phyloP scores from a whole-genome alignment of 2,797 vertebrate species.

The Coregonus suidteri region DNA sequence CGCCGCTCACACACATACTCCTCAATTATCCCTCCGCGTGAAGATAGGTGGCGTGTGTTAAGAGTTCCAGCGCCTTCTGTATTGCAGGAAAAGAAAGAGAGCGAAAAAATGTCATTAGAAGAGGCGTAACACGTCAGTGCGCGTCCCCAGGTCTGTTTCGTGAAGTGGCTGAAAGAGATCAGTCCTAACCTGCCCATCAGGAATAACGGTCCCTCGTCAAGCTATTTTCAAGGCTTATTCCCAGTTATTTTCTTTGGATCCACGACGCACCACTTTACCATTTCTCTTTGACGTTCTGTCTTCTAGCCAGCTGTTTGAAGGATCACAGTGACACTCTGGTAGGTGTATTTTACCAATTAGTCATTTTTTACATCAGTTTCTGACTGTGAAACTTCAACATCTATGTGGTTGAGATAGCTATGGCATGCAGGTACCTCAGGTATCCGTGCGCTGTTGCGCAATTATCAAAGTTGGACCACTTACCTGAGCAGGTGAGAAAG shows the following conservation, averaged over 20 bases:
- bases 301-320: slow-evolving; percentile 78
- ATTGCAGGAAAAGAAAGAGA: slow-evolving; percentile 87
- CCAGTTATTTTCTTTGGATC: slow-evolving; percentile 7
- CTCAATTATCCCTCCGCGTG: slow-evolving; percentile 91
- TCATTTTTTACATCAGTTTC: not conserved
- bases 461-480: slow-evolving; percentile 11
- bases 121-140: slow-evolving; percentile 90
- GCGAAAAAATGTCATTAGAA: slow-evolving; percentile 87
- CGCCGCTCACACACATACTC: slow-evolving; percentile 84
- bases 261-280: slow-evolving; percentile 43
- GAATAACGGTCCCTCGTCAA: slow-evolving; percentile 86
- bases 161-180: slow-evolving; percentile 89
- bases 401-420: not conserved
- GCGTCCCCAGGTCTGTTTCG: slow-evolving; percentile 91
- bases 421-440: slow-evolving; percentile 32
- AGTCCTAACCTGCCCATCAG: slow-evolving; percentile 88
- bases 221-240: slow-evolving; percentile 80
- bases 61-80: slow-evolving; percentile 83
- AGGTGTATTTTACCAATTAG: slow-evolving; percentile 62
- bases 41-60: slow-evolving; percentile 95
- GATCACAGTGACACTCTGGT: slow-evolving; percentile 78
- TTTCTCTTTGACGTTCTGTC: slow-evolving; percentile 79
- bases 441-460: slow-evolving; percentile 22
- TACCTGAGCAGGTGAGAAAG: slow-evolving; percentile 68
- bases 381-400: not conserved